Percentiles rank a stretch among this genome's conserved stretches.
Evolutionary conservation across 2,113 vertebrate genomes (phyloP).

Genomic region (Larimichthys polyactis): DNA sequence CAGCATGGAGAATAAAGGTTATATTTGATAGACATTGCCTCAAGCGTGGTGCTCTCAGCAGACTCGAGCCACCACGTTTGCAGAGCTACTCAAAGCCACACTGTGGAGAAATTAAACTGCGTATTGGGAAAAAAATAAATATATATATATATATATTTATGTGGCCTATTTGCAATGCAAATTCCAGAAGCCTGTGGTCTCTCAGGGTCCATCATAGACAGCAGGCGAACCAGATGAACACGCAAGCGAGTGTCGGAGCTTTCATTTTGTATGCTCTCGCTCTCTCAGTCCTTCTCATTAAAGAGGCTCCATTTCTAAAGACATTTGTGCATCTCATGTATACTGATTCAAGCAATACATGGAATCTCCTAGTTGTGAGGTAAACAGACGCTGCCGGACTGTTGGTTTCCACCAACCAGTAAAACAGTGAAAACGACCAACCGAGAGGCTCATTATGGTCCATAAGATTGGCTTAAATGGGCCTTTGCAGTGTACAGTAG

Average conservation of each 20-base stretch:
- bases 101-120: conserved; percentile 54
- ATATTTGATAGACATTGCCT: conserved; percentile 23
- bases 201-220: conserved; percentile 47
- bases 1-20: conserved; percentile 30
- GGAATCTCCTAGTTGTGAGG: conserved; percentile 22
- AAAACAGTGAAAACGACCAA: conserved; percentile 44
- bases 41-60: conserved; percentile 27
- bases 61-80: not conserved
- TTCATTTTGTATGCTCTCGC: conserved; percentile 45
- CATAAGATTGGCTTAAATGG: conserved; percentile 42
- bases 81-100: conserved; percentile 43
- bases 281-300: conserved; percentile 64
- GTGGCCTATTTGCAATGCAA: conserved; percentile 69
- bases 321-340: conserved; percentile 63
- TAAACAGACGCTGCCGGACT: conserved; percentile 41
- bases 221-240: conserved; percentile 41
- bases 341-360: conserved; percentile 43
- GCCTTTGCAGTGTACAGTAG: conserved; percentile 44
- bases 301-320: conserved; percentile 52
- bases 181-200: conserved; percentile 48
- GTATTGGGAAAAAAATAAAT: not conserved
- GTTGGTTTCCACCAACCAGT: conserved; percentile 27
- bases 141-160: conserved; percentile 7
- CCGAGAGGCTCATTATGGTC: conserved; percentile 59
- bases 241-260: conserved; percentile 18